Evolutionary conservation across 2,888 invertebrate species (phyloP).

Genomic region (Eupithecia dodoneata): DNA sequence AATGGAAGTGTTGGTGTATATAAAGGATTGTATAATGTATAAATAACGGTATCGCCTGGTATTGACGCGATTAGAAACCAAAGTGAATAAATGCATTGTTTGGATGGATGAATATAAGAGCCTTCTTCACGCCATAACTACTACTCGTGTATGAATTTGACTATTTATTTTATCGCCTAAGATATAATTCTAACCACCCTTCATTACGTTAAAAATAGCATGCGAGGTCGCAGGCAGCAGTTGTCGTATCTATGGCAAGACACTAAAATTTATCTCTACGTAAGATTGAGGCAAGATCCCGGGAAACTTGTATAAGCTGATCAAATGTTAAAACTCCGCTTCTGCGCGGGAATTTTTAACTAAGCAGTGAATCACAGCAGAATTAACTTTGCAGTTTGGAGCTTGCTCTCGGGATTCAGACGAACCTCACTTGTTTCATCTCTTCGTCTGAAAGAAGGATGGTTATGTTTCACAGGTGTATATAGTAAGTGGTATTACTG

Average conservation of each 20-base stretch:
- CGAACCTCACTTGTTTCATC: background rate
- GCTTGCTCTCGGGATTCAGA: slow-evolving; percentile 36
- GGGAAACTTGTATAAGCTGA: slow-evolving; percentile 44
- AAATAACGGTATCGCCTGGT: background rate
- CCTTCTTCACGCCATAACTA: background rate
- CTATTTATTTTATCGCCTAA: too few species aligned
- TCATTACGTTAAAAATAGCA: background rate
- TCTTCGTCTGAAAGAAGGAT: background rate
- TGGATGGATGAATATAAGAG: background rate
- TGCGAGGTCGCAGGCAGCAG: background rate
- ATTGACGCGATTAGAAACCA: too few species aligned
- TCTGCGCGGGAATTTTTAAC: slow-evolving; percentile 55
- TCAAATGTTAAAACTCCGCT: slow-evolving; percentile 49
- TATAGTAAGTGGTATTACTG: background rate
- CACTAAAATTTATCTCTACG: background rate
- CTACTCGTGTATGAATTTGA: too few species aligned
- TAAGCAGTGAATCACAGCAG: slow-evolving; percentile 44
- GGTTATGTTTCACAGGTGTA: background rate
- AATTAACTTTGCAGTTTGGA: slow-evolving; percentile 52
- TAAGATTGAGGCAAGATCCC: background rate
- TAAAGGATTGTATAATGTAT: background rate
- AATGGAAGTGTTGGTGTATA: background rate
- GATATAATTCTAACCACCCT: too few species aligned
- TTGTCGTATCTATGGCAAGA: background rate
- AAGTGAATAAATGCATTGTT: background rate